These are phyloP conservation scores for Phasianus colchicus DNA, from an alignment of 2,113 vertebrate genomes.

Conservation along the genomic window DNA sequence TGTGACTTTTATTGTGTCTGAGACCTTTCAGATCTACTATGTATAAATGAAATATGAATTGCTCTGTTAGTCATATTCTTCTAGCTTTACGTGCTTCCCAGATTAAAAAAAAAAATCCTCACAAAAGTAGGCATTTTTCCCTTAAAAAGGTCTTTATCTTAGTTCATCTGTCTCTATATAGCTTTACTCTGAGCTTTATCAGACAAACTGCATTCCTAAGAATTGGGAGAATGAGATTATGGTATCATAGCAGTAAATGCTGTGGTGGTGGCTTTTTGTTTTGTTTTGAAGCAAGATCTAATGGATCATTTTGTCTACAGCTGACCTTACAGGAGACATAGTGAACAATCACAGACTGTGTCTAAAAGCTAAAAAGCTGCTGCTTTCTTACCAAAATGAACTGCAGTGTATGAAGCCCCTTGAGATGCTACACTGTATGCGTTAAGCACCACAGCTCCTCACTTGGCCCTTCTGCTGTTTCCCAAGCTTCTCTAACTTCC, in stretches of 20 bases:
- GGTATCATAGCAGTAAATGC: slow-evolving; percentile 27
- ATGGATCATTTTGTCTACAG: slow-evolving; percentile 23
- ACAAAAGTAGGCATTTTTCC: neutral
- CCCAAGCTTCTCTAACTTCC: slow-evolving; percentile 17
- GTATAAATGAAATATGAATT: slow-evolving; percentile 4
- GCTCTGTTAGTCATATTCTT: neutral
- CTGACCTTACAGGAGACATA: slow-evolving; percentile 33
- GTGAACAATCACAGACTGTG: slow-evolving; percentile 19
- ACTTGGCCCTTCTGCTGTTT: slow-evolving; percentile 4
- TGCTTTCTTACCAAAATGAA: neutral
- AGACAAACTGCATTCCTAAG: neutral
- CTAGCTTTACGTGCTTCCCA: neutral
- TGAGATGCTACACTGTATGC: neutral
- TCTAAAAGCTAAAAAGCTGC: slow-evolving; percentile 27
- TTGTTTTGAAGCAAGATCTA: slow-evolving; percentile 11
- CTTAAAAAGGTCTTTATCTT: neutral
- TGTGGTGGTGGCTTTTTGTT: neutral
- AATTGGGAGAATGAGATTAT: neutral
- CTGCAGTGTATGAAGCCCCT: slow-evolving; percentile 1
- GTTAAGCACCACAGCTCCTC: slow-evolving; percentile 3
- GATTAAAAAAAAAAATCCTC: neutral
- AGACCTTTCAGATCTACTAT: neutral
- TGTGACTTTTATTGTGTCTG: neutral
- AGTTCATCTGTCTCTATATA: neutral
- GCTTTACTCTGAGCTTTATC: slow-evolving; percentile 8